Evolutionary conservation across 53 echinoderm and acorn worm genomes (phyloP).

Genomic region (Apostichopus leukothele): DNA sequence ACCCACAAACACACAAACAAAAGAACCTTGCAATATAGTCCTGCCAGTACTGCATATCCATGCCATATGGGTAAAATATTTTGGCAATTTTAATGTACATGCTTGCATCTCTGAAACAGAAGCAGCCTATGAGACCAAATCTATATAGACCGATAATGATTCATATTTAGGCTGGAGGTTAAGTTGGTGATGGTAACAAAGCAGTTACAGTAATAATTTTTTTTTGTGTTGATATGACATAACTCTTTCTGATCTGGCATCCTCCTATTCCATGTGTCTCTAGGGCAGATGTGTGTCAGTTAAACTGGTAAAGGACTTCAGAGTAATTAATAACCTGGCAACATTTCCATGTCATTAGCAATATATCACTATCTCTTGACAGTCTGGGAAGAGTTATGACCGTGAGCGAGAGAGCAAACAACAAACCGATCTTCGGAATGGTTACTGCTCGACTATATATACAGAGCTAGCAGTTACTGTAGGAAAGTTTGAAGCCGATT

Average conservation of each 20-base stretch:
- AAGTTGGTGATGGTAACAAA: no score
- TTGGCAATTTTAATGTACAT: neutral
- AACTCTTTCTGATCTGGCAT: neutral
- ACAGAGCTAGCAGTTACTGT: no score
- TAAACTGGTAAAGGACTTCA: neutral
- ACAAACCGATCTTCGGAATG: neutral
- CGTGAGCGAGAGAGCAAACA: neutral
- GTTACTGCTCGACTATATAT: no score
- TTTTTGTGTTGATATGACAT: neutral
- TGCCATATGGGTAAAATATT: slow-evolving; percentile 33
- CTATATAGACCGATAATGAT: no score
- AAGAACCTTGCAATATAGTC: neutral
- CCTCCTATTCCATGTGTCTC: neutral
- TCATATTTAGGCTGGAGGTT: no score
- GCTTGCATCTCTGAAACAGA: no score
- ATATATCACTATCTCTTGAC: neutral
- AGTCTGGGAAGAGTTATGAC: neutral
- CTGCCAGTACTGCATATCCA: neutral
- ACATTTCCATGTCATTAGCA: neutral
- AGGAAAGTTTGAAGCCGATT: no score
- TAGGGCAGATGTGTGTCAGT: neutral
- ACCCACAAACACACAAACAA: neutral
- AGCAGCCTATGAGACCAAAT: no score
- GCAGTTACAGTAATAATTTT: no score
- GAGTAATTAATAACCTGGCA: slow-evolving; percentile 4